These are phyloP conservation scores for Sebastiscus albofasciatus DNA, from an alignment of 2,797 vertebrate genomes.

Conservation along the genomic window DNA sequence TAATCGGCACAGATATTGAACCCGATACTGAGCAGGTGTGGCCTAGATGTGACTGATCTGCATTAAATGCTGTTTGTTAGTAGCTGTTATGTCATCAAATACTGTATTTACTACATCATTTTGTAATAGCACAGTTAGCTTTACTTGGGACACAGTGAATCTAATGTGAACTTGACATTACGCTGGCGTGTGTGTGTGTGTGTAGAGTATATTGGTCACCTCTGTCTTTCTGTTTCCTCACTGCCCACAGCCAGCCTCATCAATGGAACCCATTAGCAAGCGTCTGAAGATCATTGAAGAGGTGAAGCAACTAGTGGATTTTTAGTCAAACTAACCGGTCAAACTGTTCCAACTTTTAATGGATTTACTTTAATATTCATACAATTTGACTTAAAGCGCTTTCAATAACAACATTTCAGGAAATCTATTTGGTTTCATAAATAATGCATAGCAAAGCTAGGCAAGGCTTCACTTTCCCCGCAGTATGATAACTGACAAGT, in stretches of 20 bases:
- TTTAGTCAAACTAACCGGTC: fast-evolving
- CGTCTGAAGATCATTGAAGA: conserved; percentile 97
- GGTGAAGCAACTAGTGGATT: conserved; percentile 74
- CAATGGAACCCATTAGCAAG: conserved; percentile 93
- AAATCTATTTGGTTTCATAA: not conserved
- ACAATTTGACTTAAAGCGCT: not conserved
- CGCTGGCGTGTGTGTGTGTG: not conserved
- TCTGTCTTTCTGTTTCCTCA: not conserved
- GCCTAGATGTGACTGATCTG: not conserved
- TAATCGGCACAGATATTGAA: not conserved
- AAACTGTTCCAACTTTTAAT: not conserved
- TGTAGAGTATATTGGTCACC: not conserved
- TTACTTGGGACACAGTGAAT: not conserved
- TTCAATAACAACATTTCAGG: not conserved
- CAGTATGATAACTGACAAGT: not conserved
- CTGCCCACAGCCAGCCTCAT: conserved; percentile 81
- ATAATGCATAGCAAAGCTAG: not conserved
- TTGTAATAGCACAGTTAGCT: not conserved
- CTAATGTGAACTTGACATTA: not conserved
- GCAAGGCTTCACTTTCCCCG: not conserved
- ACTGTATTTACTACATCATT: not conserved
- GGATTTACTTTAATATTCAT: not conserved
- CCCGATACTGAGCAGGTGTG: not conserved
- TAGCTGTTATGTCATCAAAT: not conserved
- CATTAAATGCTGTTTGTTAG: not conserved